Conservation (phyloP, 2,888 invertebrate species). For the Galeruca laticollis region DNA sequence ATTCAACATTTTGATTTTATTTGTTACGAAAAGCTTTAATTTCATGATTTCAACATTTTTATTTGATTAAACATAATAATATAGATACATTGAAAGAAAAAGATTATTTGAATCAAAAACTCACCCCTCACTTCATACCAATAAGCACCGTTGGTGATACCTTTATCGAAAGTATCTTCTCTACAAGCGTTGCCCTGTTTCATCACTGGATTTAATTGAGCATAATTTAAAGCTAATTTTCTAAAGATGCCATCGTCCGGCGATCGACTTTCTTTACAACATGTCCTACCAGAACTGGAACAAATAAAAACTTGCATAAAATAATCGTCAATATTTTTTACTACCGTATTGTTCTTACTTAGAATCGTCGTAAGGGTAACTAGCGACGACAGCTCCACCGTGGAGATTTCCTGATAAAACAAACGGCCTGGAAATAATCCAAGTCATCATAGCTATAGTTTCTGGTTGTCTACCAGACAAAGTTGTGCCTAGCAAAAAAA, state of each 20-base stretch:
- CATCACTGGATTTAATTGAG: slow-evolving; percentile 83
- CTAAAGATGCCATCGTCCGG: slow-evolving; percentile 89
- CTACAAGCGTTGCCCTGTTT: slow-evolving; percentile 78
- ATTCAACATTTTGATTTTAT: no score
- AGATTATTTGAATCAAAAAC: slow-evolving; percentile 34
- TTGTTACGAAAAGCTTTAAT: neutral
- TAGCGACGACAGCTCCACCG: slow-evolving; percentile 97
- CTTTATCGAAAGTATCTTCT: slow-evolving; percentile 79
- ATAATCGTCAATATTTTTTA: neutral
- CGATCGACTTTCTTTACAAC: slow-evolving; percentile 80
- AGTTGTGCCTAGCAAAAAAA: slow-evolving; percentile 64
- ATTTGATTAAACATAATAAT: no score
- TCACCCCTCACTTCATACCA: slow-evolving; percentile 90
- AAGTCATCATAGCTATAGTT: slow-evolving; percentile 88
- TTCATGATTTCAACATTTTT: neutral
- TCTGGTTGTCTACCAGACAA: slow-evolving; percentile 82
- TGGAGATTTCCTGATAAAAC: slow-evolving; percentile 95
- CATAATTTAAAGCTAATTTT: slow-evolving; percentile 81
- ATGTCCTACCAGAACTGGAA: slow-evolving; percentile 69
- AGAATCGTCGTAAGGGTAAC: slow-evolving; percentile 95
- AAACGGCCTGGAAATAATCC: slow-evolving; percentile 89
- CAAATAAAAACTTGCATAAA: slow-evolving; percentile 31
- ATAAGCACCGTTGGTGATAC: slow-evolving; percentile 91
- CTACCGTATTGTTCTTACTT: slow-evolving; percentile 68
- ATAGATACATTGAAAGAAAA: neutral